Base-by-base conservation (phyloP, 2,888 invertebrate genomes). In the Stegana nigrithorax region DNA sequence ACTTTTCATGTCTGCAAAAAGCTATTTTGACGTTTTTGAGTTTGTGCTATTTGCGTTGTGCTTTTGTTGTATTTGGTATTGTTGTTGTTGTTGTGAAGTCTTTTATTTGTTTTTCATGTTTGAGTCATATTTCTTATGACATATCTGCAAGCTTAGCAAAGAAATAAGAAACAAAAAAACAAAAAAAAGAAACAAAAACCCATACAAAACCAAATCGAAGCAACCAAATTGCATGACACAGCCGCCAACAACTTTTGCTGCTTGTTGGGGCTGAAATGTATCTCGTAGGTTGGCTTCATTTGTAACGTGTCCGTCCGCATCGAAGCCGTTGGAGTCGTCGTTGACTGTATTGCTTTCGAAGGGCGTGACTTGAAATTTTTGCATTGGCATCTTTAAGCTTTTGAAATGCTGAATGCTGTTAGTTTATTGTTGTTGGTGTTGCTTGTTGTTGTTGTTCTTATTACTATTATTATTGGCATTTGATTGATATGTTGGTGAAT, bases 241-340 rank as follows among this genome's bases (percentile, higher is more conserved):
- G 12, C 36, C 36, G 10, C 36, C 36, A 36, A 36, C 36, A n/a
- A 36, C 10, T 6, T 64, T 66, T 25, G 61, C 64, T 74, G 72
- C 56, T 62, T 61, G 62, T 72, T 76, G 70, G 51, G 71, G 62
- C 42, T 65, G 64, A 59, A 45, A 45, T 67, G 67, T 26, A 60
- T 21, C 53, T 71, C 55, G 55, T 44, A 50, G 45, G 12, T 32
- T n/a, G n/a, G n/a, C n/a, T n/a, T n/a, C n/a, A n/a, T n/a, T n/a
- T n/a, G n/a, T n/a, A n/a, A n/a, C n/a, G n/a, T n/a, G n/a, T n/a
- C n/a, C n/a, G n/a, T n/a, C n/a, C n/a, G n/a, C n/a, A n/a, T n/a
- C n/a, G n/a, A 32, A 32, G 32, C 32, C 7, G 32, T 32, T 12
- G 12, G 7, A 32, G 32, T 12, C 32, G 7, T 32, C 32, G 7